Evolutionary conservation across 2,888 invertebrate genomes (phyloP), one percentile per base, ranked within the genome.

Genomic region (Drosophila kuntzei): DNA sequence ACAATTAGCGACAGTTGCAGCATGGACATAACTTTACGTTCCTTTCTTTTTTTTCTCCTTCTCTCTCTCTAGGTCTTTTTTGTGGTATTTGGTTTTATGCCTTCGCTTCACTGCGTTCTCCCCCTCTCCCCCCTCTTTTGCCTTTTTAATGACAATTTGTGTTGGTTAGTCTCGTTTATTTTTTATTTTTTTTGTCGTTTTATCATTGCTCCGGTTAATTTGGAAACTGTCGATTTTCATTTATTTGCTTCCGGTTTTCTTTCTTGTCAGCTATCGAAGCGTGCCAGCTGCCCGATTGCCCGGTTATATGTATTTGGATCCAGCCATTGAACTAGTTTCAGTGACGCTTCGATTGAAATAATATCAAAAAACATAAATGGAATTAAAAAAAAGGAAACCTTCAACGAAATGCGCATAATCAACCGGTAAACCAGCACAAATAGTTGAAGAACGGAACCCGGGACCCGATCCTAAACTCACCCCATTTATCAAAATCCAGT

Each of bases 1-100:
- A 61, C 83, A 87, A 87, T 83, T 84, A 87, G 88, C 83, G 86
- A 84, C 88, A 85, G 86, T 84, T 85, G 83, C 83, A 86, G 77
- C 76, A 76, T 74, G 68, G 67, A 77, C 69, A 74, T 65, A 65
- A 69, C 59, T 72, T 62, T 54, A 61, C 53, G 47, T 66, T 58
- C 54, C 41, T 68, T 53, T 32, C 32, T 44, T 44, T 37, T 70
- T 4, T 37, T 18, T 51, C 47, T 49, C 27, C 8, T 3, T 32
- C 22, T 29, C 29, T 36, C n/a, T 22, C 47, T 25, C 27, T 51
- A 25, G 14, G 5, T 46, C 11, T 18, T 16, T n/a, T 61, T 53
- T 58, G 79, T 77, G 79, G 75, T 64, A 60, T 78, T 78, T 69
- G 67, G 61, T 65, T 65, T 72, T 51, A 71, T 66, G 53, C 50